Base-by-base conservation (phyloP, 1,140 invertebrate species). In the Pogonognathellus flavescens region DNA sequence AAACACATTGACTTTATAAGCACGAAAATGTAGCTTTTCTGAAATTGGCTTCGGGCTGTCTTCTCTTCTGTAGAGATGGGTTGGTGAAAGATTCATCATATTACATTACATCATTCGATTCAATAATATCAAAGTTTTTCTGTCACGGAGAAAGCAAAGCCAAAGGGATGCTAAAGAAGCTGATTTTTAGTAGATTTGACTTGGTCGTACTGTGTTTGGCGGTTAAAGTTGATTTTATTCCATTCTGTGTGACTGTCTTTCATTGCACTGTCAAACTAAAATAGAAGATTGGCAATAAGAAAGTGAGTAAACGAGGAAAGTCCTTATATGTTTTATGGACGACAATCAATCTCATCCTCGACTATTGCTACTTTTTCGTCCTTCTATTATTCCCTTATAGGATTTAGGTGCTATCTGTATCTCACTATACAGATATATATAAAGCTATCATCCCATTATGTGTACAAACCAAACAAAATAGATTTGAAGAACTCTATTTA, bases 261-360 rank as follows among this genome's bases (percentile, higher is more conserved):
- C 70, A 76, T 76, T 76, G 41, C 13, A 76, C 31, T 8, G 70
- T 76, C 22, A 76, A 76, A 76, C 25, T 76, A 76, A 76, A 76
- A 31, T 41, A 31, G 66, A 72, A 49, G 70, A 76, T 76, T 49
- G 41, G 31, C 31, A 41, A 41, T 41, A 41, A 49, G 70, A 50
- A 76, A 76, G 70, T 18, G 49, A 76, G 70, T 76, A 76, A 76
- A 76, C 55, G 80, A 81, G 53, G 80, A 59, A 59, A 25, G 25
- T 18, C 18, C 80, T 81, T 25, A 81, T 81, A 52, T 55, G 53
- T 81, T 81, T 81, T 81, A 81, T 81, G 80, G 80, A 25, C 50
- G 80, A 59, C 80, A 81, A 81, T 81, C 80, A 81, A 81, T 81
- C 80, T 81, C 80, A 81, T 81, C 80, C 80, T 25, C 80, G 20